Evolutionary conservation across 2,113 vertebrate species (phyloP).

Genomic region (Heteronetta atricapilla): DNA sequence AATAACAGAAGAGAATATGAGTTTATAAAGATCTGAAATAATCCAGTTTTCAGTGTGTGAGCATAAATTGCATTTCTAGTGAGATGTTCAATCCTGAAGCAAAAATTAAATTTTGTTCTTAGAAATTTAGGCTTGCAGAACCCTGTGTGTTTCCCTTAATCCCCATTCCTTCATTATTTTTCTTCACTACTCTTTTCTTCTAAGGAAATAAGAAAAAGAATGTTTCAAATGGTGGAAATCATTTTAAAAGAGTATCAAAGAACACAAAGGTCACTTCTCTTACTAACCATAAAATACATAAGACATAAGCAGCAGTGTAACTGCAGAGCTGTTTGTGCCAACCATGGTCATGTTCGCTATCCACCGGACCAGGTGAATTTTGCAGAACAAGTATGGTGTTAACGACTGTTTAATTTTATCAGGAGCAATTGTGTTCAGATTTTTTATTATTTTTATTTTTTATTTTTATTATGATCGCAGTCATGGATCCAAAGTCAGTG

Average conservation of each 20-base stretch:
- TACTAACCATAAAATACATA: background rate
- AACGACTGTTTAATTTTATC: background rate
- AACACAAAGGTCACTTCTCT: background rate
- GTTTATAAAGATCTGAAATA: background rate
- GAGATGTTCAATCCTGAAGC: background rate
- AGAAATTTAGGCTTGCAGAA: background rate
- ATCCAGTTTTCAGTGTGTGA: background rate
- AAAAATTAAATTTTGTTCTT: background rate
- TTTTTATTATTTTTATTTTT: background rate
- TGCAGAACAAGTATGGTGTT: background rate
- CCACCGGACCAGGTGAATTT: background rate
- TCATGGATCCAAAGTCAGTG: background rate
- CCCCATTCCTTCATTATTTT: background rate
- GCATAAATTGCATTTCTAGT: background rate
- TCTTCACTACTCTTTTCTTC: background rate
- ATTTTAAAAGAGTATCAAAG: background rate
- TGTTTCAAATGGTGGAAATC: background rate
- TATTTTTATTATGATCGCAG: background rate
- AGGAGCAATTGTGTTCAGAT: background rate
- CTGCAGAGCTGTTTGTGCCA: background rate
- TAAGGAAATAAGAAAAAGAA: background rate
- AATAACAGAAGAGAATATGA: background rate
- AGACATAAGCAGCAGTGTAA: background rate
- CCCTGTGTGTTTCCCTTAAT: background rate
- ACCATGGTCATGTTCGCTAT: background rate